phyloP scores from a whole-genome alignment of 1,140 invertebrate genomes.

The Drosophila ogumai region DNA sequence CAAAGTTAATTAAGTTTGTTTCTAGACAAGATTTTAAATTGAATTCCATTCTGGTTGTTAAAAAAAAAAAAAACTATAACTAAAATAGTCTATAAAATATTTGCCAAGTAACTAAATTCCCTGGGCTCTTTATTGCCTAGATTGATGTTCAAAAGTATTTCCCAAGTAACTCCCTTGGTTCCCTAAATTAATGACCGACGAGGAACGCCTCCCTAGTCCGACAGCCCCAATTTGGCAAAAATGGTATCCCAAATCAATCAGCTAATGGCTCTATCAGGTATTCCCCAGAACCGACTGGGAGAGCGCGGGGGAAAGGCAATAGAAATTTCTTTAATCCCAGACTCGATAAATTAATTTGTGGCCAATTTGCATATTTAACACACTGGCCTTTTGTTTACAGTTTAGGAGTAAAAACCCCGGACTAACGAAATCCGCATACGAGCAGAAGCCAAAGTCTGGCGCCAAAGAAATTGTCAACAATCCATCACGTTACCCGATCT shows the following conservation, averaged over 20 bases:
- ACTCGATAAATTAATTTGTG: conserved; percentile 68
- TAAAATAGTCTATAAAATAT: not conserved
- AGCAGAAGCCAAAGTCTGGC: conserved; percentile 64
- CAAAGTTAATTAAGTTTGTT: conserved; percentile 8
- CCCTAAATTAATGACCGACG: conserved; percentile 1
- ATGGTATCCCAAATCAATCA: conserved; percentile 47
- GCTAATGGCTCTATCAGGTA: conserved; percentile 58
- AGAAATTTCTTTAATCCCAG: conserved; percentile 71
- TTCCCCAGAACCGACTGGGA: conserved; percentile 58
- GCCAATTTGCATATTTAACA: conserved; percentile 76
- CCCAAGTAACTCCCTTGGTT: conserved; percentile 3
- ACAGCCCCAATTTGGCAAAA: conserved; percentile 19
- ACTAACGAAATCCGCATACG: conserved; percentile 60
- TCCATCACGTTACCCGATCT: conserved; percentile 63
- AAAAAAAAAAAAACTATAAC: not conserved
- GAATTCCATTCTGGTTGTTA: conserved; percentile 19
- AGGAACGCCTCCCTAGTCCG: conserved; percentile 9
- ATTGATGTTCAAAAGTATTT: not conserved
- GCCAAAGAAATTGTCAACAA: conserved; percentile 80
- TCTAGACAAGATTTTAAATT: conserved; percentile 3
- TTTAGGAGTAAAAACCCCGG: conserved; percentile 45
- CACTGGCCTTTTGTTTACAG: conserved; percentile 44
- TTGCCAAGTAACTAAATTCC: not conserved
- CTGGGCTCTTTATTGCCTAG: not conserved
- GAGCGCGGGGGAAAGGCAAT: conserved; percentile 38